A percentile compares a stretch with the other conserved stretches of the same genome.
Evolutionary conservation across 1,140 invertebrate species (phyloP).

Genomic region (Tribolium castaneum): DNA sequence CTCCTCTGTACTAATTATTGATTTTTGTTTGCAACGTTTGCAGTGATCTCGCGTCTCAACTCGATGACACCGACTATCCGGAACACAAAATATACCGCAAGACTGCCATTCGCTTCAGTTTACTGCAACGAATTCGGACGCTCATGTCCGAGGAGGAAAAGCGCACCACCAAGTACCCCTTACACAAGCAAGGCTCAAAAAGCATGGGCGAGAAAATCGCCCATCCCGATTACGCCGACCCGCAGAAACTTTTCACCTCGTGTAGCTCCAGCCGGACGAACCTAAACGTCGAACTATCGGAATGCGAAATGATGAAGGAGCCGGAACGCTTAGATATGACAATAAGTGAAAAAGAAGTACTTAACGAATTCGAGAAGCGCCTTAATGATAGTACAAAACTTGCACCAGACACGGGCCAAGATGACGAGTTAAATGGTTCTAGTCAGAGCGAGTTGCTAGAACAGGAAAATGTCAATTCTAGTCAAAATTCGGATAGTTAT

Average conservation of each 20-base stretch:
- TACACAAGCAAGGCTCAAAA: conserved; percentile 80
- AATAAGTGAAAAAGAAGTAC: conserved; percentile 60
- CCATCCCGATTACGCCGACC: conserved; percentile 87
- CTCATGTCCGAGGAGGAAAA: conserved; percentile 69
- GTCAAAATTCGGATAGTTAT: conserved; percentile 60
- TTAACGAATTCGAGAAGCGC: conserved; percentile 57
- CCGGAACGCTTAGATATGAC: conserved; percentile 58
- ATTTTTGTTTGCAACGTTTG: conserved; percentile 44
- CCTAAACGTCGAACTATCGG: conserved; percentile 12
- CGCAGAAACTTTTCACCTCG: conserved; percentile 63
- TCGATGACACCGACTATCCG: conserved; percentile 62
- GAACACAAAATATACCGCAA: conserved; percentile 62
- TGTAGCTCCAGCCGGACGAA: conserved; percentile 31
- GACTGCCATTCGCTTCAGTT: conserved; percentile 66
- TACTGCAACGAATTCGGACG: conserved; percentile 68
- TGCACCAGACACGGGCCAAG: conserved; percentile 39
- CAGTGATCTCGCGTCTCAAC: conserved; percentile 58
- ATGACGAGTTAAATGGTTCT: conserved; percentile 41
- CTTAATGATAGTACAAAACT: conserved; percentile 45
- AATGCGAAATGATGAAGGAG: conserved; percentile 46
- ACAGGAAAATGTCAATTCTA: conserved; percentile 48
- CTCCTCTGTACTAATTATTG: conserved; percentile 24
- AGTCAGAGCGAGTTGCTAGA: conserved; percentile 43
- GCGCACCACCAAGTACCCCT: conserved; percentile 66
- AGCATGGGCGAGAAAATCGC: conserved; percentile 87